Base-by-base conservation (phyloP, 1,140 invertebrate species). In the Diachasma alloeum region DNA sequence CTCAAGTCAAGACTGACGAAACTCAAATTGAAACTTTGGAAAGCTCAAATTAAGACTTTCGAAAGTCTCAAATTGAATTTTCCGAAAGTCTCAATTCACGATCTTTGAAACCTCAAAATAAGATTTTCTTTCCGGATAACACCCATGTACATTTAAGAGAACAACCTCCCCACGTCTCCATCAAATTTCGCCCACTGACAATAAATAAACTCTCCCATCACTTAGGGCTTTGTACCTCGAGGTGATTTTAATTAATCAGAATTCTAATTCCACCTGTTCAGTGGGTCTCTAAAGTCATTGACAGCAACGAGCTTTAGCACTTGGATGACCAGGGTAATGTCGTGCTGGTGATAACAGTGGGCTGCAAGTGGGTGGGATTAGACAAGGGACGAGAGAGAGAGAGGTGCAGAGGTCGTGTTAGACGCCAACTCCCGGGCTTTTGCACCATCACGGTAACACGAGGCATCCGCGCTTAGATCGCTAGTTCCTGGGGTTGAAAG, bases 281-380 rank as follows among this genome's bases (percentile, higher is more conserved):
- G 59, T 56, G 48, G 48, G n/a, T 63, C 59, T 24, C 24, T 63
- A 63, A 63, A 63, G 59, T 26, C 59, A 63, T 63, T 63, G 59
- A 63, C 24, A 22, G 22, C 10, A 63, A 63, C 59, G 59, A 26
- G 59, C 59, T 63, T 63, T 63, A 63, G 59, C 59, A 63, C 59
- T 63, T 63, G 59, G 59, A 63, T 63, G 59, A 63, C 59, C 24
- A 31, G 22, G 59, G 59, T 63, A 63, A 63, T 63, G 24, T 63
- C 59, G 22, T 26, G 26, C 59, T 31, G 19, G 24, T 31, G 59
- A 63, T 63, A 56, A 17, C 48, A 56, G 48, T 26, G 19, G 59
- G 59, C 10, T 1, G 59, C 15, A 31, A 63, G 59, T 26, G 59
- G 24, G 24, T 26, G 59, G 59, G 59, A 63, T 63, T 63, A 63